Conservation (phyloP, 2,797 vertebrate species). For the Aythya fuligula region DNA sequence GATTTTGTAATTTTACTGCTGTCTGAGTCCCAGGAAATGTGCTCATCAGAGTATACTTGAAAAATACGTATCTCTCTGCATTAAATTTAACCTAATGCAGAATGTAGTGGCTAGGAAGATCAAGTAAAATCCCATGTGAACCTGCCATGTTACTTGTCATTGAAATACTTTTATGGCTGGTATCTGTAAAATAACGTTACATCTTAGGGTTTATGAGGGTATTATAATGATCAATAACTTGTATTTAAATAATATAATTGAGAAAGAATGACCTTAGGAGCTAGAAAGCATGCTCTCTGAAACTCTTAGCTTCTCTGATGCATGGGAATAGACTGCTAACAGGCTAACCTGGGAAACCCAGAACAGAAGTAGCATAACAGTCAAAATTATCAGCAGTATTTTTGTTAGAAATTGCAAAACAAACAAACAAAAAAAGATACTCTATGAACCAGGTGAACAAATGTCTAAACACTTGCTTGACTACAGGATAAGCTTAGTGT, state of each 20-base stretch:
- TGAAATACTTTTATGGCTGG: not conserved
- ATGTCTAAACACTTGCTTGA: not conserved
- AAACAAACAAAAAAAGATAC: not conserved
- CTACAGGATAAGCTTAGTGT: not conserved
- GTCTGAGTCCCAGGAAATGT: not conserved
- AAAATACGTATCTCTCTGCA: not conserved
- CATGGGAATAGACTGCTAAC: not conserved
- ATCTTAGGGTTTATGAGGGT: not conserved
- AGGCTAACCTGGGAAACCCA: not conserved
- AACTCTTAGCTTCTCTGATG: not conserved
- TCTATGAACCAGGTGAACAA: not conserved
- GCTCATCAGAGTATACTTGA: not conserved
- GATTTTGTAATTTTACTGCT: not conserved
- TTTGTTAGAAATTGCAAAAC: not conserved
- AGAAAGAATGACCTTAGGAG: not conserved
- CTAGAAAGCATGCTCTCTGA: not conserved
- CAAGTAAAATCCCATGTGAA: not conserved
- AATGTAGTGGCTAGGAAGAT: not conserved
- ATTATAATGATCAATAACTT: not conserved
- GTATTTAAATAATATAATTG: not conserved
- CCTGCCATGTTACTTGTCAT: not conserved
- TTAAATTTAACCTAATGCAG: not conserved
- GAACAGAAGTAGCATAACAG: not conserved
- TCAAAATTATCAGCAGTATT: not conserved
- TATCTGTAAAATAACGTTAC: not conserved